These are phyloP conservation scores for Conomelus anceps DNA, from an alignment of 2,888 invertebrate genomes.

Conservation along the genomic window DNA sequence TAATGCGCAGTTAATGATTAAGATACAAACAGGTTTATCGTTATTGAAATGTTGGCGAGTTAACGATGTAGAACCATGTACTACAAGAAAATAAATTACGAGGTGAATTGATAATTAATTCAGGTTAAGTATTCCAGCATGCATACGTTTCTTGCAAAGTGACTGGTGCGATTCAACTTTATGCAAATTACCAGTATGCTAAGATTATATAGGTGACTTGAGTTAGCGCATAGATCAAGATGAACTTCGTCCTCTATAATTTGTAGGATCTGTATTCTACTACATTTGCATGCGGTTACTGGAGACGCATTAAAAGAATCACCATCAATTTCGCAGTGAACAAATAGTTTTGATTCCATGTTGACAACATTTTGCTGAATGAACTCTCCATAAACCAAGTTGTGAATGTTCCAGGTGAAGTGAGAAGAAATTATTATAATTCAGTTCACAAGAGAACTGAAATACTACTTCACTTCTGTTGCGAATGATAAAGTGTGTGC, in stretches of 20 bases:
- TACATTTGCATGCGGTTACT: background rate
- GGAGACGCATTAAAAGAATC: background rate
- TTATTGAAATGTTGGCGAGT: background rate
- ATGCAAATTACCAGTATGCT: background rate
- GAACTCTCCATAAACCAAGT: background rate
- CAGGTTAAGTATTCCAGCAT: background rate
- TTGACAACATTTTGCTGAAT: background rate
- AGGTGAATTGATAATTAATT: background rate
- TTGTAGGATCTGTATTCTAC: background rate
- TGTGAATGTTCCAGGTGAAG: background rate
- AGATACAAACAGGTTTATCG: background rate
- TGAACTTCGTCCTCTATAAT: background rate
- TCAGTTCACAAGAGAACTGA: background rate
- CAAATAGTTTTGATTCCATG: background rate
- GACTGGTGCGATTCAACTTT: background rate
- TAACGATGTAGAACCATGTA: background rate
- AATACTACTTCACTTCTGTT: background rate
- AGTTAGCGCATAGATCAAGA: background rate
- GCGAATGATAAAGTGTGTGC: background rate
- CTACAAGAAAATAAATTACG: background rate
- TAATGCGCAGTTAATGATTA: background rate
- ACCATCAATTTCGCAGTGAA: background rate
- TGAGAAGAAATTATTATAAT: background rate
- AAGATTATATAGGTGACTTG: background rate
- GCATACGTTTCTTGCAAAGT: background rate